Conservation (phyloP, 2,888 invertebrate species). For the Harmothoe impar region DNA sequence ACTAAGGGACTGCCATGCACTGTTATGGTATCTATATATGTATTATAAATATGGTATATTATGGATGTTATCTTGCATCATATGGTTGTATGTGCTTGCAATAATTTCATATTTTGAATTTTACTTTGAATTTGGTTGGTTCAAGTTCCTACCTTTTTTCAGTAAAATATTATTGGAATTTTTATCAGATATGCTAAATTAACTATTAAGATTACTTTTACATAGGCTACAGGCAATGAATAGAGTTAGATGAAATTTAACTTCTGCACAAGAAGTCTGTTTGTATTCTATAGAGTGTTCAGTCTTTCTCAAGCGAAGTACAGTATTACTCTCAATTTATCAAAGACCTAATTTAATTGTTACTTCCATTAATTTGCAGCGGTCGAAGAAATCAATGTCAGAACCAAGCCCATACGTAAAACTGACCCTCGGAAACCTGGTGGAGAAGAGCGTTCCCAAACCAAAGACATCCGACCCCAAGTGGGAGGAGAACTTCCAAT, state of each 20-base stretch:
- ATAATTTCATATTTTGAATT: background rate
- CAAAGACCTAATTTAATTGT: background rate
- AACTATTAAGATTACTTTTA: too few relatives aligned
- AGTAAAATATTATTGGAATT: too few relatives aligned
- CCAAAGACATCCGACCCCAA: constrained; percentile 92
- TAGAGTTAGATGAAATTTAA: too few relatives aligned
- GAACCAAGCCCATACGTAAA: constrained; percentile 93
- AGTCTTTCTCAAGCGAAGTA: background rate
- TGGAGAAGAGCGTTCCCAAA: constrained; percentile 76
- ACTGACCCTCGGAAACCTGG: constrained; percentile 88
- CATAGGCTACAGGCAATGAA: background rate
- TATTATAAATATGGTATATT: too few relatives aligned
- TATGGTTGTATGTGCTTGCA: too few relatives aligned
- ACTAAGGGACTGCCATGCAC: too few relatives aligned
- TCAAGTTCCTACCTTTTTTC: background rate
- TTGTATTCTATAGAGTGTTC: background rate
- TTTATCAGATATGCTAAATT: too few relatives aligned
- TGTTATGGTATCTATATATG: too few relatives aligned
- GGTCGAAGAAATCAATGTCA: constrained; percentile 82
- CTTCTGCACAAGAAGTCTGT: too few relatives aligned
- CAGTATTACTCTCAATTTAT: background rate
- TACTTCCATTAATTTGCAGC: constrained; percentile 71
- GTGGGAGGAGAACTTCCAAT: constrained; percentile 97
- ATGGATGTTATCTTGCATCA: too few relatives aligned
- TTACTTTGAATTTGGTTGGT: background rate